A percentile compares a stretch with the other conserved stretches of the same genome.
These are phyloP conservation scores for silkworm (Bombyx mori) DNA, from an alignment of 1,140 invertebrate species.

Conservation along the genomic window ASM3026992v2 NC_085125.1:10194001-10194500, in stretches of 20 bases:
- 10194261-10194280: no score
- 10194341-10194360: no score
- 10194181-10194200: slow-evolving; percentile 49
- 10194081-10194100: no score
- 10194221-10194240: slow-evolving; percentile 45
- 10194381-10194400: neutral
- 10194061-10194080: no score
- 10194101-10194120: neutral
- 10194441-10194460: slow-evolving; percentile 61
- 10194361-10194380: neutral
- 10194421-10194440: slow-evolving; percentile 34
- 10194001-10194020: no score
- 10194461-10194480: slow-evolving; percentile 17
- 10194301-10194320: no score
- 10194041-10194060: no score
- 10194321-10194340: no score
- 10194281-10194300: no score
- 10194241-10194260: neutral
- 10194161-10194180: slow-evolving; percentile 71
- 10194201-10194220: slow-evolving; percentile 51
- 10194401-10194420: neutral
- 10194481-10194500: slow-evolving; percentile 10
- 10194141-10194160: slow-evolving; percentile 74
- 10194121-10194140: slow-evolving; percentile 63
- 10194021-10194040: no score